A percentile compares a stretch with the other conserved stretches of the same genome.
phyloP scores from a whole-genome alignment of 2,888 invertebrate genomes.

The Pilophorus perplexus region DNA sequence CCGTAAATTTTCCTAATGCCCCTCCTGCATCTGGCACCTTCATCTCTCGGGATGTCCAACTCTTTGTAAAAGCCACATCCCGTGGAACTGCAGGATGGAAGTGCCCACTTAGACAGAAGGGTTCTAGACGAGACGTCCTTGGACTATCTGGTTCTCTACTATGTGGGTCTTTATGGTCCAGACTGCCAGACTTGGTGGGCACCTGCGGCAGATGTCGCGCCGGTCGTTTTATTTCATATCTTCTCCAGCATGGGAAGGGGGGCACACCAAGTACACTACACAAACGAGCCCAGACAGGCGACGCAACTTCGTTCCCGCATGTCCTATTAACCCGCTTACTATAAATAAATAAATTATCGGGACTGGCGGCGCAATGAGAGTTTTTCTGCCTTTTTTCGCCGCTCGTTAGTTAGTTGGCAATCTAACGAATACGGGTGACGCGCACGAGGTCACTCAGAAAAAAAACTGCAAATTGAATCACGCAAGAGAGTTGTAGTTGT shows the following conservation, averaged over 20 bases:
- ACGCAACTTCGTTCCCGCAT: neutral
- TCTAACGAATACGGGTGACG: too few species aligned
- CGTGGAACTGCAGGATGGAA: constrained; percentile 6
- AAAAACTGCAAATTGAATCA: too few species aligned
- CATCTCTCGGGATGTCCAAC: too few species aligned
- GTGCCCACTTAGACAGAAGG: neutral
- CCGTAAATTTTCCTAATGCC: too few species aligned
- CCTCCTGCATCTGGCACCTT: too few species aligned
- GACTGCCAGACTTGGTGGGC: constrained; percentile 14
- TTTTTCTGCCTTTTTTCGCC: neutral
- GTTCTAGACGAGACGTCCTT: constrained; percentile 8
- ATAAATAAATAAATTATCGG: constrained; percentile 8
- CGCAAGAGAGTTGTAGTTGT: too few species aligned
- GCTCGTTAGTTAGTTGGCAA: too few species aligned
- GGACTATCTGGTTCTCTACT: constrained; percentile 3
- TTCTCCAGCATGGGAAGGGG: neutral
- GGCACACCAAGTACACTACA: too few species aligned
- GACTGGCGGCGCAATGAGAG: neutral
- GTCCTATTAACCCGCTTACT: constrained; percentile 27
- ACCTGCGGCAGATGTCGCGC: constrained; percentile 8
- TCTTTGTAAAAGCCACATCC: constrained; percentile 6
- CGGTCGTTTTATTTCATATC: neutral
- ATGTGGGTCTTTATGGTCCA: constrained; percentile 13
- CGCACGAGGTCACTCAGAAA: too few species aligned
- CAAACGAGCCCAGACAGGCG: neutral